These are phyloP conservation scores for Lagria hirta DNA, from an alignment of 2,888 invertebrate species.

Conservation along the genomic window DNA sequence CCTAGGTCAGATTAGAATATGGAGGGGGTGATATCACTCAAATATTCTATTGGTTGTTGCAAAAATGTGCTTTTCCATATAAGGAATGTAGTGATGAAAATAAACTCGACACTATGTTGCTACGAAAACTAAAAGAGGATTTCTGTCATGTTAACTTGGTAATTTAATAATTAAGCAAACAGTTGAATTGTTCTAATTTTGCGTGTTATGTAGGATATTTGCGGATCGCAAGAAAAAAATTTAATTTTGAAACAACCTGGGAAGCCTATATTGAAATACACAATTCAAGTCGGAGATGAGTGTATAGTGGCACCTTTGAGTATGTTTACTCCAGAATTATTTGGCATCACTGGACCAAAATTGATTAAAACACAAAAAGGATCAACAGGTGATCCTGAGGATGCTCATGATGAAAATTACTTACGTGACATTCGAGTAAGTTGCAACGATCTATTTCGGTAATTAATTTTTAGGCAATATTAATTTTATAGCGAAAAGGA, in stretches of 20 bases:
- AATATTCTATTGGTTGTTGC: slow-evolving; percentile 83
- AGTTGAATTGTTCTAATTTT: background rate
- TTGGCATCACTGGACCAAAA: slow-evolving; percentile 81
- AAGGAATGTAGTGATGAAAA: slow-evolving; percentile 74
- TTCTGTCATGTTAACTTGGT: slow-evolving; percentile 87
- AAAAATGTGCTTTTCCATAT: slow-evolving; percentile 89
- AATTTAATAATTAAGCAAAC: slow-evolving; percentile 15
- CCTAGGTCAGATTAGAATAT: slow-evolving; percentile 71
- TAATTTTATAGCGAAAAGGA: slow-evolving; percentile 56
- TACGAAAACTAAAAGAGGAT: slow-evolving; percentile 84
- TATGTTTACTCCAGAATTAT: slow-evolving; percentile 83
- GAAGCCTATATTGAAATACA: slow-evolving; percentile 69
- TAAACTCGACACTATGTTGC: slow-evolving; percentile 74
- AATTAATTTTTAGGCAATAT: slow-evolving; percentile 5
- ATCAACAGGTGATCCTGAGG: slow-evolving; percentile 79
- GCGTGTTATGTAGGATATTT: slow-evolving; percentile 63
- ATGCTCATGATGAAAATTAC: slow-evolving; percentile 92
- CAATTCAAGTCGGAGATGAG: slow-evolving; percentile 86
- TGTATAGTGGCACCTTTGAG: slow-evolving; percentile 88
- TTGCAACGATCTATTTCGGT: background rate
- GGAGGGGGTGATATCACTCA: slow-evolving; percentile 92
- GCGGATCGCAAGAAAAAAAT: slow-evolving; percentile 82
- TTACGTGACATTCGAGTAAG: slow-evolving; percentile 80
- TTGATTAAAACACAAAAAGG: slow-evolving; percentile 71
- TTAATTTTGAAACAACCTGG: slow-evolving; percentile 75